Base-by-base conservation (phyloP, 2,888 invertebrate genomes). In the Erpobdella octoculata region DNA sequence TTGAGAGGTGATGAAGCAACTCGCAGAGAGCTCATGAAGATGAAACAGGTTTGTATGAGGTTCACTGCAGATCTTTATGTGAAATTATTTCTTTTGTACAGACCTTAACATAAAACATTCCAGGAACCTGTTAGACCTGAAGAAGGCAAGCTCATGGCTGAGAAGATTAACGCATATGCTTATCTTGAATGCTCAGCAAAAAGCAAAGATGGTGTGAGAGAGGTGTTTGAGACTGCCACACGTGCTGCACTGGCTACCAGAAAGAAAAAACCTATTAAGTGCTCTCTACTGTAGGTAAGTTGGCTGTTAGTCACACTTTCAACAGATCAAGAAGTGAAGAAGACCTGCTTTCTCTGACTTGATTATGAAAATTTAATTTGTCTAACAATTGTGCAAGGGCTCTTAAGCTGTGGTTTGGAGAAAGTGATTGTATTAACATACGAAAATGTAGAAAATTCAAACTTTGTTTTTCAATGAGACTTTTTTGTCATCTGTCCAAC, bases 161-260 rank as follows among this genome's bases (percentile, higher is more conserved):
- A 96, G 82, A 95, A 96, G 87, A 96, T 97, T 78, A 94, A 93
- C 85, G 96, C 97, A 76, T 96, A 93, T 83, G 93, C 93, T 76
- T 98, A 97, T 86, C 88, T 97, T 81, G 97, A 98, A 87, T 98
- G 97, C 86, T 97, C 96, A 70, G 97, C 97, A 81, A 98, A 97
- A 85, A 96, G 94, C 85, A 97, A 97, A 89, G 96, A 98, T 84
- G 97, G 96, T 80, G 95, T 98, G 74, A 89, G 95, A 79, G 96
- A 97, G 87, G 97, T 98, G 78, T 98, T 98, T 85, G 96, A 97
- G 88, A 96, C 95, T 80, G 97, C 97, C 81, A 95, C 97, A 77
- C 89, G 93, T 83, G 96, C 97, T 81, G 96, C 97, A 80, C 88
- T 97, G 85, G 93, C 95, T 87, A 93, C 93, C 78, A 85, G 84